A percentile compares a stretch with the other conserved stretches of the same genome.
Conservation (phyloP, 2,888 invertebrate species). For the Nemotelus nigrinus region DNA sequence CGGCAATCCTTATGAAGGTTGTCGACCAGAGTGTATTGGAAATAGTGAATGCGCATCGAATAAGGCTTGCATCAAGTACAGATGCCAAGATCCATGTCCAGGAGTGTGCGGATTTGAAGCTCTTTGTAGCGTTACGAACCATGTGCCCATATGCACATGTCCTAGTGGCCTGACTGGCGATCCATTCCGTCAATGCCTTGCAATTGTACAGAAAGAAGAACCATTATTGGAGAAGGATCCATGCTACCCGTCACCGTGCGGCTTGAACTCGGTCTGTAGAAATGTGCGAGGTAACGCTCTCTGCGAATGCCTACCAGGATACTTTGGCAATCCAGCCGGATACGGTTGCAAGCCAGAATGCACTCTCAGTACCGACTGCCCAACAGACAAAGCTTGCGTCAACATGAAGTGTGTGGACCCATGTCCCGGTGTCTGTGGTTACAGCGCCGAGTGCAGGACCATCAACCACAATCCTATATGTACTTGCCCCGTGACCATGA, state of each 20-base stretch:
- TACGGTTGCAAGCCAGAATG: slow-evolving; percentile 85
- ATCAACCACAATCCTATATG: slow-evolving; percentile 89
- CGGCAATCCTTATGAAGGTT: slow-evolving; percentile 80
- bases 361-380: slow-evolving; percentile 82
- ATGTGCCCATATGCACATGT: slow-evolving; percentile 73
- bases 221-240: slow-evolving; percentile 64
- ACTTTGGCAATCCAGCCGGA: slow-evolving; percentile 73
- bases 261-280: slow-evolving; percentile 78
- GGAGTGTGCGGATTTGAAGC: slow-evolving; percentile 87
- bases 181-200: slow-evolving; percentile 69
- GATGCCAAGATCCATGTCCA: slow-evolving; percentile 84
- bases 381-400: slow-evolving; percentile 78
- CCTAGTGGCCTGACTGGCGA: slow-evolving; percentile 72
- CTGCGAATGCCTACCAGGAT: slow-evolving; percentile 81
- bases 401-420: slow-evolving; percentile 84
- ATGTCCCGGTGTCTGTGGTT: slow-evolving; percentile 82
- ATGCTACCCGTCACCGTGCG: slow-evolving; percentile 80
- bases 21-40: slow-evolving; percentile 85
- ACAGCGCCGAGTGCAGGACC: slow-evolving; percentile 79
- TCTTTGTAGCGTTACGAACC: slow-evolving; percentile 78
- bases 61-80: slow-evolving; percentile 82
- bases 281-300: slow-evolving; percentile 68
- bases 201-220: slow-evolving; percentile 56
- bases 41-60: slow-evolving; percentile 87
- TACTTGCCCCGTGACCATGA: slow-evolving; percentile 75